A percentile compares a stretch with the other conserved stretches of the same genome.
These are phyloP conservation scores for Scyliorhinus canicula DNA, from an alignment of 2,797 vertebrate genomes.

Conservation along the genomic window DNA sequence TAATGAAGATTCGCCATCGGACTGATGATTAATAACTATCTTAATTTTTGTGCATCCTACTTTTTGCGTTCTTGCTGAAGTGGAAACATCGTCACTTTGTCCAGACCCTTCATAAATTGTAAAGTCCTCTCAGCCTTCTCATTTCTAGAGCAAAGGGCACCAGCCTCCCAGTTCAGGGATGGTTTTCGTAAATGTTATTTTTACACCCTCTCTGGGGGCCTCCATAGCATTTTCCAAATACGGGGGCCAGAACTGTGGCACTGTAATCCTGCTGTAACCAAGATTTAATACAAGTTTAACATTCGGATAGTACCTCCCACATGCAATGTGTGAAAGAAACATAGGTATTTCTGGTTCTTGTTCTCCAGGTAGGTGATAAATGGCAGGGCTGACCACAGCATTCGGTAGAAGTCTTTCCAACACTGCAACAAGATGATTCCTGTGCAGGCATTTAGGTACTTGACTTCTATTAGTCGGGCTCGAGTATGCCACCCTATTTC, in stretches of 20 bases:
- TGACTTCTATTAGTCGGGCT: constrained; percentile 40
- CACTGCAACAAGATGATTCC: constrained; percentile 81
- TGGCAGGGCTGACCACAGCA: constrained; percentile 82
- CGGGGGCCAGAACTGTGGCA: background rate
- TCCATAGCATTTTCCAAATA: background rate
- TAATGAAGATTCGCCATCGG: background rate
- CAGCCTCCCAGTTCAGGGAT: background rate
- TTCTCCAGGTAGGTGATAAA: constrained; percentile 74
- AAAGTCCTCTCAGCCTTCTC: background rate
- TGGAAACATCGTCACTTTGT: background rate
- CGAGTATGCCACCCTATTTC: background rate
- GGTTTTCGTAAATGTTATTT: too few relatives aligned
- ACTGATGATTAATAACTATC: background rate
- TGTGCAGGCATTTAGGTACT: constrained; percentile 83
- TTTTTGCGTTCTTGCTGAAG: background rate
- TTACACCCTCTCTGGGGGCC: background rate
- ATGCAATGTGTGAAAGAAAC: constrained; percentile 78
- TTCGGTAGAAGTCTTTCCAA: constrained; percentile 68
- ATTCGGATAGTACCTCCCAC: constrained; percentile 86
- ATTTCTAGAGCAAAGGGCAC: background rate
- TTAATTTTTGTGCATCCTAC: background rate
- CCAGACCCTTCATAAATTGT: background rate
- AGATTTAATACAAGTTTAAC: background rate
- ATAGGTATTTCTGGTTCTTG: constrained; percentile 64
- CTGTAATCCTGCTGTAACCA: too few relatives aligned